These are phyloP conservation scores for Pseudomyrmex sp. DNA, from an alignment of 1,140 invertebrate species.

Conservation along the genomic window DNA sequence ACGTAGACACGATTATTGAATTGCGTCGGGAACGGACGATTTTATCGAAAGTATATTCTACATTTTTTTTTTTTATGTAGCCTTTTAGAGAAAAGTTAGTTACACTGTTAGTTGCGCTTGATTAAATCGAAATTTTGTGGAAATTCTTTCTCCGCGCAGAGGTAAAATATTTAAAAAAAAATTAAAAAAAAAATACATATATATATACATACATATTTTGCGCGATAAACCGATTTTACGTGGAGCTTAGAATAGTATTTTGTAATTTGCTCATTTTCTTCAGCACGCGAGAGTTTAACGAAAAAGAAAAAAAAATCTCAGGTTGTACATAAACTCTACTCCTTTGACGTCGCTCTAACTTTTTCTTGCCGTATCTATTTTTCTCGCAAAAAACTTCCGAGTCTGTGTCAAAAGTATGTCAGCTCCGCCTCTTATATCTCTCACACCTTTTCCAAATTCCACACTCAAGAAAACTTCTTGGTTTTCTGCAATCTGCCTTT, in stretches of 20 bases:
- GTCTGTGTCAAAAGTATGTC: slow-evolving; percentile 25
- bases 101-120: neutral
- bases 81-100: neutral
- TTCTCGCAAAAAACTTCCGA: slow-evolving; percentile 50
- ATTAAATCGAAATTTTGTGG: neutral
- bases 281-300: neutral
- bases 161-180: slow-evolving; percentile 14
- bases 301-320: slow-evolving; percentile 34
- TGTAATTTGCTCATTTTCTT: slow-evolving; percentile 6
- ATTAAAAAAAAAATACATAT: neutral
- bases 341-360: slow-evolving; percentile 33
- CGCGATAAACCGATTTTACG: neutral
- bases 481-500: slow-evolving; percentile 55
- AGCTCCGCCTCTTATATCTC: slow-evolving; percentile 53
- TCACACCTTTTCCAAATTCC: slow-evolving; percentile 46
- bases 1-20: neutral
- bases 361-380: slow-evolving; percentile 44
- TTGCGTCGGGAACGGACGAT: too few species aligned
- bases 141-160: neutral
- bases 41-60: neutral
- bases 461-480: slow-evolving; percentile 56
- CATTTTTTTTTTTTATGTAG: neutral
- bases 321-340: slow-evolving; percentile 36
- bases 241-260: slow-evolving; percentile 4
- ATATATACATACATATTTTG: neutral